Percentiles rank a stretch among this genome's conserved stretches.
Conservation (phyloP, 1,140 invertebrate species). For the Micrasema longulum region DNA sequence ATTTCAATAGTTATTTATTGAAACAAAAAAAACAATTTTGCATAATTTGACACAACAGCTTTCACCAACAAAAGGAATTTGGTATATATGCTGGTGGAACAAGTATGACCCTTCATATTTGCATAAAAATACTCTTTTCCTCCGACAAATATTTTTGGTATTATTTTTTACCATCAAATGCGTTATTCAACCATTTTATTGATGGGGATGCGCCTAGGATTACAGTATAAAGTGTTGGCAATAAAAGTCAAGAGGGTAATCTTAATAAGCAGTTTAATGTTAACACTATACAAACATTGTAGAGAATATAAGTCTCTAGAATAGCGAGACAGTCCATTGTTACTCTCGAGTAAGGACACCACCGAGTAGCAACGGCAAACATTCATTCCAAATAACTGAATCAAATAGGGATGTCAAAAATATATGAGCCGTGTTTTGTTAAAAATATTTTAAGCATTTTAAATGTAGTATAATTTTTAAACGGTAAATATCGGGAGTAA, state of each 20-base stretch:
- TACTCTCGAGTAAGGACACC: background rate
- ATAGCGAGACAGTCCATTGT: background rate
- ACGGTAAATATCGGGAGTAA: background rate
- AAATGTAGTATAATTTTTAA: background rate
- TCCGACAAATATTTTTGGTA: too few species aligned
- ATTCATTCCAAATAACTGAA: background rate
- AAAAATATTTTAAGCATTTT: background rate
- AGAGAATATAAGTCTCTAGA: constrained; percentile 18
- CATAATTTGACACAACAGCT: too few species aligned
- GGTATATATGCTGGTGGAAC: too few species aligned
- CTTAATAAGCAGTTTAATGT: constrained; percentile 34
- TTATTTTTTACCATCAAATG: too few species aligned
- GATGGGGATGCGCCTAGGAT: too few species aligned
- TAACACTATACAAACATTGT: constrained; percentile 37
- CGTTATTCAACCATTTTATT: too few species aligned
- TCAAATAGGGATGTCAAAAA: constrained; percentile 34
- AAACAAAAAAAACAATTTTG: too few species aligned
- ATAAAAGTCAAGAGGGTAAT: constrained; percentile 27
- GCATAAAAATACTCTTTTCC: too few species aligned
- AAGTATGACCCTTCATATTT: too few species aligned
- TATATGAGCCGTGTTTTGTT: constrained; percentile 7
- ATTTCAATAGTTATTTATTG: too few species aligned
- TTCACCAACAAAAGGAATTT: too few species aligned
- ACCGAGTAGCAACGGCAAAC: background rate
- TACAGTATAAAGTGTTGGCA: background rate